Base-by-base conservation (phyloP, 2,113 vertebrate species). In the Cyphomyrus plagiostoma region DNA sequence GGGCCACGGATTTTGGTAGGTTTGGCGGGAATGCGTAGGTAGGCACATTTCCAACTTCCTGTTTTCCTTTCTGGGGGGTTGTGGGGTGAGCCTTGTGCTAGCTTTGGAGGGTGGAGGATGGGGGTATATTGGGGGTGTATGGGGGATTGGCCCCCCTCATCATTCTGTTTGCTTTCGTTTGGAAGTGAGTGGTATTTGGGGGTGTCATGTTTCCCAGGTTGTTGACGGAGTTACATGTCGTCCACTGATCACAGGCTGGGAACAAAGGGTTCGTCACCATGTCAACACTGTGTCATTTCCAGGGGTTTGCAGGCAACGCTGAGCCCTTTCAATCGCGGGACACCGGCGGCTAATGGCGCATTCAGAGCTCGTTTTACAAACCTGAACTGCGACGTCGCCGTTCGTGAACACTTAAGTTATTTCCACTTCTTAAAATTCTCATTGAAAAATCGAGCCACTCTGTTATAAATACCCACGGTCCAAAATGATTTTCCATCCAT, bases 21-120 rank as follows among this genome's bases (percentile, higher is more conserved):
- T 94, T 95, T 95, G 92, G 87, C 89, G 91, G 91, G 95, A 95
- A 96, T 95, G 92, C 92, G 84, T 86, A 90, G 88, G 91, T 91
- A 89, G 91, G 94, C 94, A 93, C 92, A 94, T 95, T 95, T 93
- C 58, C 90, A 46, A 90, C 88, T 82, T 88, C 42, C 85, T 89
- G 89, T 93, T 93, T 92, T 94, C 35, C 87, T 77, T 86, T 48
- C 49, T 52, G 88, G 53, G 82, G 23, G 30, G 49, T 89, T 50
- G n/a, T 39, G 82, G 82, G 45, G 48, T 46, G 89, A 84, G 86
- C 42, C 42, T 84, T 4, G 11, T 35, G 39, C 39, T 1, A 48
- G 21, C 42, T 87, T 42, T 50, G 62, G 50, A 6, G 52, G 52
- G 4, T 56, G 52, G 50, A 19, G 50, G 50, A 26, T 30, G 7